Conservation (phyloP, 92 coral and sea anemone genomes). For the Muricea muricata region DNA sequence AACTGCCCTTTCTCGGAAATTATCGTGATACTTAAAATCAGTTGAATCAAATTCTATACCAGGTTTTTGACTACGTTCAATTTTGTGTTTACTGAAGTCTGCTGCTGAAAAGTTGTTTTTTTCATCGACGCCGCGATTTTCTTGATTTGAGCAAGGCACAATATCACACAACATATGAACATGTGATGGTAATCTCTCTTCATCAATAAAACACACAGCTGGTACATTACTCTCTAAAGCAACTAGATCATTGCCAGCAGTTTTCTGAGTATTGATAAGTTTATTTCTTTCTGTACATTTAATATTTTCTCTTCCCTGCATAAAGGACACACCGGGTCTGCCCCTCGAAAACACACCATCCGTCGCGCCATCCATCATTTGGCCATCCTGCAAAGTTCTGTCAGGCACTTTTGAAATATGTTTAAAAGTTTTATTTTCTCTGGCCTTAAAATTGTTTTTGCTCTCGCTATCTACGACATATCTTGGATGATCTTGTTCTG, state of each 20-base stretch:
- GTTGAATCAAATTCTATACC: neutral
- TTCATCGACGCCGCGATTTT: neutral
- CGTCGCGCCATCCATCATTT: neutral
- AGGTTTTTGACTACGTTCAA: neutral
- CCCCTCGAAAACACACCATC: neutral
- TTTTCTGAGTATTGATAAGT: neutral
- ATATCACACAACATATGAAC: slow-evolving; percentile 97
- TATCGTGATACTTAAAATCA: neutral
- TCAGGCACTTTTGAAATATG: neutral
- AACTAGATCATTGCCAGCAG: neutral
- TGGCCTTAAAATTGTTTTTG: neutral
- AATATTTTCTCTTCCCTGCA: neutral
- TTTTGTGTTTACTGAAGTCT: slow-evolving; percentile 2
- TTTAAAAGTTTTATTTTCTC: neutral
- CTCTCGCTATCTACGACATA: neutral
- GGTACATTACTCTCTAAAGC: slow-evolving; percentile 23
- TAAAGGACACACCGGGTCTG: neutral
- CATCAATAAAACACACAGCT: slow-evolving; percentile 26
- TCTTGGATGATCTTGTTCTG: slow-evolving; percentile 10
- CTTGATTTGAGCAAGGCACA: slow-evolving; percentile 82
- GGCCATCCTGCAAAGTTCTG: neutral
- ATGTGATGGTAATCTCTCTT: slow-evolving; percentile 73
- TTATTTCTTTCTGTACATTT: neutral
- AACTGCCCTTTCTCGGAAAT: neutral
- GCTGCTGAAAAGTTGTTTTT: neutral